Evolutionary conservation across 2,888 invertebrate genomes (phyloP), one percentile per base, ranked within the genome.

Genomic region (Silvanus unidentatus): DNA sequence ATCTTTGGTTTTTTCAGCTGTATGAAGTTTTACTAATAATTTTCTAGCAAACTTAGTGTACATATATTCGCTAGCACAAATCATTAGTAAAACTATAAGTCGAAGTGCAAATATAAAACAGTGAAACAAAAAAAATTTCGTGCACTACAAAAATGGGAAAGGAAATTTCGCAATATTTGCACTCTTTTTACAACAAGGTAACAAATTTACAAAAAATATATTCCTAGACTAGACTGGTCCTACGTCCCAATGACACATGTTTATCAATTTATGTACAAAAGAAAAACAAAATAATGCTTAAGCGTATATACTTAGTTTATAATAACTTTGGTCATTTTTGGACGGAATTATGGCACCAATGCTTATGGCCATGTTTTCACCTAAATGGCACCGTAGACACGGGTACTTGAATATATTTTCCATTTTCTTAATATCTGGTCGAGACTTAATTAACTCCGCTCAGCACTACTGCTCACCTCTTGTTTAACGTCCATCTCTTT

Each of bases 1-100:
- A 54, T 71, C 69, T 71, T 71, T 71, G 71, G 71, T 69, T 60
- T 63, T 16, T 37, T 57, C 60, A 71, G 71, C 71, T 71, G 71
- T 64, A 71, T 68, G 71, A 69, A 65, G 64, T 69, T 70, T 68
- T 66, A 66, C 64, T 66, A 65, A 64, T 57, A 62, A 62, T 32
- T 43, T 39, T 27, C 16, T 9, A 30, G 22, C 28, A 38, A 64
- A 63, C 57, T 50, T 56, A 22, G 8, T n/a, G n/a, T n/a, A n/a
- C n/a, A n/a, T n/a, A n/a, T n/a, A n/a, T n/a, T n/a, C 22, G 4
- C 3, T 22, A 22, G 22, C 8, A 5, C 8, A 22, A 22, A 22
- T 63, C 57, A 49, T 56, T 57, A 64, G 59, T 67, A 69, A 69
- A 70, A 69, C 67, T 61, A 42, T 29, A 38, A 42, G 54, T n/a